Conservation (phyloP, 64 coral and sea anemone species). For the Cladopsammia gracilis region DNA sequence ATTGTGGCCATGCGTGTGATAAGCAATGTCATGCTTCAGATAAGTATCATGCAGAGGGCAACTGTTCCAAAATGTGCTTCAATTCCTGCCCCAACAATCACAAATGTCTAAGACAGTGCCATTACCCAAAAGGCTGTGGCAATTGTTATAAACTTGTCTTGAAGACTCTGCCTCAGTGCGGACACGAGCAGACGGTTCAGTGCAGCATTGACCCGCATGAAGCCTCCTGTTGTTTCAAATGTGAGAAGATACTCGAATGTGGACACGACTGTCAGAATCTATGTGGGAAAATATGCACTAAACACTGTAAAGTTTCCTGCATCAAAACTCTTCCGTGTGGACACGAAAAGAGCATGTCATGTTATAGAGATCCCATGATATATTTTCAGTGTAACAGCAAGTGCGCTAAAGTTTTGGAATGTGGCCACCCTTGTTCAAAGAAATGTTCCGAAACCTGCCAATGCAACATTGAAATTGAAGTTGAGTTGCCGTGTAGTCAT, state of each 20-base stretch:
- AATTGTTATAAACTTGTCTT: no score
- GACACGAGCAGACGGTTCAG: slow-evolving; percentile 35
- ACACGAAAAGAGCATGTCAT: slow-evolving; percentile 36
- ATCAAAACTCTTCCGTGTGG: slow-evolving; percentile 40
- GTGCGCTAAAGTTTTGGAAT: slow-evolving; percentile 34
- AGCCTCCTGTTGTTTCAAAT: slow-evolving; percentile 29
- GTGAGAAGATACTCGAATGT: slow-evolving; percentile 8
- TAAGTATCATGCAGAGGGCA: background rate
- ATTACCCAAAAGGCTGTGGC: no score
- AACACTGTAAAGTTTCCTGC: background rate
- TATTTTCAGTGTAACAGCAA: background rate
- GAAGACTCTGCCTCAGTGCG: slow-evolving; percentile 29
- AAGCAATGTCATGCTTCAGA: slow-evolving; percentile 27
- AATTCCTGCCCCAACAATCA: slow-evolving; percentile 2
- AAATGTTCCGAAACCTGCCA: background rate
- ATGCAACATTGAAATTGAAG: background rate
- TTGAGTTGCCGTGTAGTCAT: background rate
- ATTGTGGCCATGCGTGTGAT: slow-evolving; percentile 41
- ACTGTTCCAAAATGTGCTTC: background rate
- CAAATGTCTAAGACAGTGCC: background rate
- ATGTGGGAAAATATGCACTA: slow-evolving; percentile 32
- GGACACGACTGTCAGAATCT: slow-evolving; percentile 29
- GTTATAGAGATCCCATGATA: slow-evolving; percentile 20
- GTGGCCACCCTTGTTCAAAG: slow-evolving; percentile 70
- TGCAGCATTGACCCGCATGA: slow-evolving; percentile 28